Evolutionary conservation across 1,140 invertebrate species (phyloP).

Genomic region (Cydia pomonella): DNA sequence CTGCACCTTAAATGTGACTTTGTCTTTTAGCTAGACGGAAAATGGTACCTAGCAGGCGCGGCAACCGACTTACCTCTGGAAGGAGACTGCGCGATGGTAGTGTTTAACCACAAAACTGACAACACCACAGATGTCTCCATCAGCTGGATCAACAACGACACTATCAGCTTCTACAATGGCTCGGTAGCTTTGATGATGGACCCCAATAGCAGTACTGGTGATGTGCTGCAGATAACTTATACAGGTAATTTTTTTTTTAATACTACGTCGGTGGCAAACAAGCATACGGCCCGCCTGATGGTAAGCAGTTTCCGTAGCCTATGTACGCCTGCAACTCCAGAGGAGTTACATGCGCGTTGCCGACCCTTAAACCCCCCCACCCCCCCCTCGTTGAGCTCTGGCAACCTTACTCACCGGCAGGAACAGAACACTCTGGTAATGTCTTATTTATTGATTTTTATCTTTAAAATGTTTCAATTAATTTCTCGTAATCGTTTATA

Average conservation of each 20-base stretch:
- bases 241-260: too few species aligned
- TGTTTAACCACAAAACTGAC: conserved; percentile 61
- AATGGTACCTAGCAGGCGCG: conserved; percentile 63
- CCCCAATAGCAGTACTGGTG: conserved; percentile 56
- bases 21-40: conserved; percentile 57
- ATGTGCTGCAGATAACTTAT: conserved; percentile 64
- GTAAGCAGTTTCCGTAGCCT: too few species aligned
- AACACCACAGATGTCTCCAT: conserved; percentile 67
- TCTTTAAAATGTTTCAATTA: conserved; percentile 2
- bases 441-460: not conserved
- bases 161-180: conserved; percentile 63
- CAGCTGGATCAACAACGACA: conserved; percentile 65
- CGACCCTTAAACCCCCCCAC: too few species aligned
- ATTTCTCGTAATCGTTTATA: not conserved
- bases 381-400: too few species aligned
- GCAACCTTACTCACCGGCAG: too few species aligned
- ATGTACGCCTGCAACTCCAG: too few species aligned
- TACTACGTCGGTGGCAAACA: too few species aligned
- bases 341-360: too few species aligned
- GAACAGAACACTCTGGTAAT: too few species aligned
- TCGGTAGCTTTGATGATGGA: conserved; percentile 58
- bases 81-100: conserved; percentile 63
- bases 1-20: not conserved
- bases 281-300: too few species aligned
- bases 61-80: conserved; percentile 58